Evolutionary conservation across 2,113 vertebrate species (phyloP).

Genomic region (Leiothrix lutea): DNA sequence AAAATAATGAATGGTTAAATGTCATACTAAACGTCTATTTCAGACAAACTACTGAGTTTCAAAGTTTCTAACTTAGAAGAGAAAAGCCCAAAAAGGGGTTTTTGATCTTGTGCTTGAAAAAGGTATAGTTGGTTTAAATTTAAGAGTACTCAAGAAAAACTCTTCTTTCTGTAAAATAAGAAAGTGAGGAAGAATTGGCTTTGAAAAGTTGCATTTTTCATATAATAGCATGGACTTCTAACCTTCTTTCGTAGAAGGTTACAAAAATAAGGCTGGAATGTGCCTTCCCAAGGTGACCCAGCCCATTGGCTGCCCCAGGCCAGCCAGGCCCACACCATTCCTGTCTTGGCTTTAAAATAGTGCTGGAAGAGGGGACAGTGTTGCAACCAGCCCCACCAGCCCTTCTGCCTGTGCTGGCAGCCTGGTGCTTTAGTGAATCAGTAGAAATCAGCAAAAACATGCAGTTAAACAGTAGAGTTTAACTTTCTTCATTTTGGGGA

Average conservation of each 20-base stretch:
- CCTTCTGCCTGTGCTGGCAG: conserved; percentile 1
- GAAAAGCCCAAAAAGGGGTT: not conserved
- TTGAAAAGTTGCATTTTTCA: not conserved
- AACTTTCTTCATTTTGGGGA: not conserved
- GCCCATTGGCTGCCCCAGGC: not conserved
- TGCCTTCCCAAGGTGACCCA: not conserved
- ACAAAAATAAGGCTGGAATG: not conserved
- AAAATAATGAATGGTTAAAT: not conserved
- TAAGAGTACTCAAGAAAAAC: not conserved
- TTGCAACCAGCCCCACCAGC: not conserved
- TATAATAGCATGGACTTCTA: not conserved
- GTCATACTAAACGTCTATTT: not conserved
- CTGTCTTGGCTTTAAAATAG: not conserved
- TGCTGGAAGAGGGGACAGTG: not conserved
- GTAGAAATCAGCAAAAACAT: conserved; percentile 4
- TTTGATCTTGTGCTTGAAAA: not conserved
- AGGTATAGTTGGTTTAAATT: not conserved
- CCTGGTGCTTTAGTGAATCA: not conserved
- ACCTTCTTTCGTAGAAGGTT: not conserved
- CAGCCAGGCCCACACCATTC: not conserved
- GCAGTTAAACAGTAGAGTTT: not conserved
- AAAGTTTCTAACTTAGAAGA: not conserved
- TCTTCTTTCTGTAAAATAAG: not conserved
- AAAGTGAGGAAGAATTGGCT: not conserved
- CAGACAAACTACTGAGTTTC: not conserved